Percentiles rank a stretch among this genome's conserved stretches.
Conservation (phyloP, 2,113 vertebrate genomes). For the Boulengeromyrus knoepffleri region DNA sequence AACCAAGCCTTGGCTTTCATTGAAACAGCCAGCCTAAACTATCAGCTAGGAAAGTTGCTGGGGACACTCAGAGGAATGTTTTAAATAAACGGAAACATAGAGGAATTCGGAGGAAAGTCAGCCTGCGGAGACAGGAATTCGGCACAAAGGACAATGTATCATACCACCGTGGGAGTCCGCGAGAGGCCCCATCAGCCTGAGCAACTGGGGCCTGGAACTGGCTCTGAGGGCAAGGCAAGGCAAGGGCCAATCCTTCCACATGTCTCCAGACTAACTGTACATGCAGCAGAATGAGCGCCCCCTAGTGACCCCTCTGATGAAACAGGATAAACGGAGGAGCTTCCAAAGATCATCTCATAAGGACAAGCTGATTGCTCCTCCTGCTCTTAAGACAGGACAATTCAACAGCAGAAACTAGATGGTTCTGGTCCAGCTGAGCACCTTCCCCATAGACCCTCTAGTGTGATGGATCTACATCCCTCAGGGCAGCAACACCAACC, state of each 20-base stretch:
- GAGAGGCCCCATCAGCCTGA: background rate
- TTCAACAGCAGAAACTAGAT: background rate
- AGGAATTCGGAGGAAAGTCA: constrained; percentile 5
- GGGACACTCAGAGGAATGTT: background rate
- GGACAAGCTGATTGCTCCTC: constrained; percentile 13
- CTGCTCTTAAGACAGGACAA: background rate
- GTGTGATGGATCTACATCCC: background rate
- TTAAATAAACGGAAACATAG: constrained; percentile 5
- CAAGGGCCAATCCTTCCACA: background rate
- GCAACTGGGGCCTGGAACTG: background rate
- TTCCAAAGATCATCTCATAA: constrained; percentile 20
- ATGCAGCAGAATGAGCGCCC: background rate
- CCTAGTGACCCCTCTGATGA: background rate
- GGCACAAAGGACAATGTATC: background rate
- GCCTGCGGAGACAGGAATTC: background rate
- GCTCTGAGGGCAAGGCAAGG: background rate
- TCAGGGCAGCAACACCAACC: background rate
- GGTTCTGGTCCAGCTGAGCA: background rate
- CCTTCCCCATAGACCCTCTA: background rate
- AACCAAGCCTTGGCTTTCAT: background rate
- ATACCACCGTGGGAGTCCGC: background rate
- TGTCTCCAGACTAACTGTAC: background rate
- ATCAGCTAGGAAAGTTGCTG: background rate
- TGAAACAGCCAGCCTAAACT: background rate
- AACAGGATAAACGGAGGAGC: background rate